Evolutionary conservation across 2,888 invertebrate genomes (phyloP).

Genomic region (Ochropacha duplaris): DNA sequence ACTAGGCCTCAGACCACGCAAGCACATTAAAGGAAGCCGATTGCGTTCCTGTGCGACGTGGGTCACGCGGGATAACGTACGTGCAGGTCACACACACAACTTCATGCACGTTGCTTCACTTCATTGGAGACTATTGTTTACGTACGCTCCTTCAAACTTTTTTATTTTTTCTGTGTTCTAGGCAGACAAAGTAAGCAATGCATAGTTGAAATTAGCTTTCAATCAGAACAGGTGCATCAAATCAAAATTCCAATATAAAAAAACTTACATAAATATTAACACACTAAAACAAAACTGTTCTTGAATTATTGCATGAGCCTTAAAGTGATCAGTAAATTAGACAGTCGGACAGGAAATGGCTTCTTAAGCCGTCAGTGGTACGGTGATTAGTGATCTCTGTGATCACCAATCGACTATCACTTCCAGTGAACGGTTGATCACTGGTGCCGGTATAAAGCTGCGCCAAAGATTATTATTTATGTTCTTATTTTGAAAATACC

Average conservation of each 20-base stretch:
- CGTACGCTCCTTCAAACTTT: too few relatives aligned
- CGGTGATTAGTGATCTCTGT: conserved; percentile 72
- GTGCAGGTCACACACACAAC: too few relatives aligned
- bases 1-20: not conserved
- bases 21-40: too few relatives aligned
- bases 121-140: too few relatives aligned
- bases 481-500: not conserved
- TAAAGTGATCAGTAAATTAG: conserved; percentile 78
- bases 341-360: conserved; percentile 78
- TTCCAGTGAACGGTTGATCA: conserved; percentile 66
- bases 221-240: not conserved
- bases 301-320: conserved; percentile 36
- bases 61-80: too few relatives aligned
- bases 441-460: conserved; percentile 60
- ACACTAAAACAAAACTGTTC: conserved; percentile 41
- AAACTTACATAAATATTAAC: conserved; percentile 25
- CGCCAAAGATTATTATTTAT: conserved; percentile 48
- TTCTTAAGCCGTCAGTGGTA: conserved; percentile 77
- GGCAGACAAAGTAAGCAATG: not conserved
- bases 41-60: too few relatives aligned
- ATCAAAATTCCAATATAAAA: not conserved
- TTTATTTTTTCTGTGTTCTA: too few relatives aligned
- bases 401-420: conserved; percentile 71
- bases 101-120: too few relatives aligned
- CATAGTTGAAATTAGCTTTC: too few relatives aligned